phyloP scores from a whole-genome alignment of 2,113 vertebrate genomes.

The Pteropus alecto region DNA sequence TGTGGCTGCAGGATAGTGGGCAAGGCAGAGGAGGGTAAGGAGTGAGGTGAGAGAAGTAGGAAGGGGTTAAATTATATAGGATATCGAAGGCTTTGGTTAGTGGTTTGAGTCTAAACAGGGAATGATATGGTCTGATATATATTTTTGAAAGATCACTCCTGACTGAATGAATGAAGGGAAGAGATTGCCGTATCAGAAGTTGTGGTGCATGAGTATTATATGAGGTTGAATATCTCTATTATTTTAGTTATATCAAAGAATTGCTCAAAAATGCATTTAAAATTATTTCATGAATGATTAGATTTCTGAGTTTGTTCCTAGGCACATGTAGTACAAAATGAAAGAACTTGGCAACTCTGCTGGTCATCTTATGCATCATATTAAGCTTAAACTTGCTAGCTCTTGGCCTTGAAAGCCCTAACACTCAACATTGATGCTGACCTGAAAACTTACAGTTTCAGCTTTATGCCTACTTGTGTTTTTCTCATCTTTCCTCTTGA shows the following conservation, averaged over 20 bases:
- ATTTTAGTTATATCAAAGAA: neutral
- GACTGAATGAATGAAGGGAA: neutral
- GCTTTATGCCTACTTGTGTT: neutral
- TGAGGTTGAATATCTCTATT: neutral
- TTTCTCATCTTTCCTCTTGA: neutral
- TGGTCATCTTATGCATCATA: fast-evolving
- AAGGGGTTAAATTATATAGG: neutral
- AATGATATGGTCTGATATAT: neutral
- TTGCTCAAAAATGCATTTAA: neutral
- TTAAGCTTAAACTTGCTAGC: neutral
- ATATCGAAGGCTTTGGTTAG: neutral
- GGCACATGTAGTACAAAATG: neutral
- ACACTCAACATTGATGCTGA: neutral
- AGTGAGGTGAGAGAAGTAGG: too few relatives aligned
- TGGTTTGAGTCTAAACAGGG: neutral
- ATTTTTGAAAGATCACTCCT: neutral
- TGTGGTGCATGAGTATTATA: neutral
- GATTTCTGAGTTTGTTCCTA: neutral
- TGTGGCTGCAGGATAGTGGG: neutral
- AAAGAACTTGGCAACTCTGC: neutral
- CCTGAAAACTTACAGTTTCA: neutral
- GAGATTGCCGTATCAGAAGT: neutral
- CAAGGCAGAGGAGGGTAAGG: neutral
- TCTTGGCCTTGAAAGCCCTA: neutral
- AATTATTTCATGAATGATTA: neutral